These are phyloP conservation scores for Drosophila mojavensis DNA, from an alignment of 1,140 invertebrate species.

Conservation along the genomic window DNA sequence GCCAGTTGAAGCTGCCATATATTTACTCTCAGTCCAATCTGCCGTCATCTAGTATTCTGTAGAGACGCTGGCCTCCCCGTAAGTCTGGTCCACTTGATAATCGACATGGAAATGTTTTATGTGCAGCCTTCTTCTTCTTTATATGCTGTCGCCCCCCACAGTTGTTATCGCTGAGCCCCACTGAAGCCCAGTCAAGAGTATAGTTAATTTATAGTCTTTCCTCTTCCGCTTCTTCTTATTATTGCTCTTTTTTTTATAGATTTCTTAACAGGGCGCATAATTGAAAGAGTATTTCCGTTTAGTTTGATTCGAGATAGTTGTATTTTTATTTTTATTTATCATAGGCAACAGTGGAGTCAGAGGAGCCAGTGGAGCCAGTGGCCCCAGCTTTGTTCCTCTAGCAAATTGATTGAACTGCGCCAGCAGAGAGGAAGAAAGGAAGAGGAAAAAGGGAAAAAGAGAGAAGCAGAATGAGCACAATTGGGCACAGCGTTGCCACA, in stretches of 20 bases:
- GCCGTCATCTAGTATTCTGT: no score
- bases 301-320: neutral
- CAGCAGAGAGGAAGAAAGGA: neutral
- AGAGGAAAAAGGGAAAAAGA: neutral
- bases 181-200: neutral
- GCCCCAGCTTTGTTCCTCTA: conserved; percentile 23
- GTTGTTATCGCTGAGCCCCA: no score
- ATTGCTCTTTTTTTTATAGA: neutral
- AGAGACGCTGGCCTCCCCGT: no score
- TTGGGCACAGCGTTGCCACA: conserved; percentile 45
- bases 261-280: neutral
- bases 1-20: no score
- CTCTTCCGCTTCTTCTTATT: no score
- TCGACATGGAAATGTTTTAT: no score
- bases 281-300: conserved; percentile 28
- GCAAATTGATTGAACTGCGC: conserved; percentile 53
- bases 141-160: no score
- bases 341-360: no score
- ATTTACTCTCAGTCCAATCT: no score
- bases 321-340: neutral
- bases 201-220: neutral
- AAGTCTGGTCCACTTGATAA: no score
- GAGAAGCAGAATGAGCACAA: neutral
- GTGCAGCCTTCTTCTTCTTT: no score
- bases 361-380: neutral